These are phyloP conservation scores for Tanypteryx hageni DNA, from an alignment of 2,888 invertebrate genomes.

Conservation along the genomic window DNA sequence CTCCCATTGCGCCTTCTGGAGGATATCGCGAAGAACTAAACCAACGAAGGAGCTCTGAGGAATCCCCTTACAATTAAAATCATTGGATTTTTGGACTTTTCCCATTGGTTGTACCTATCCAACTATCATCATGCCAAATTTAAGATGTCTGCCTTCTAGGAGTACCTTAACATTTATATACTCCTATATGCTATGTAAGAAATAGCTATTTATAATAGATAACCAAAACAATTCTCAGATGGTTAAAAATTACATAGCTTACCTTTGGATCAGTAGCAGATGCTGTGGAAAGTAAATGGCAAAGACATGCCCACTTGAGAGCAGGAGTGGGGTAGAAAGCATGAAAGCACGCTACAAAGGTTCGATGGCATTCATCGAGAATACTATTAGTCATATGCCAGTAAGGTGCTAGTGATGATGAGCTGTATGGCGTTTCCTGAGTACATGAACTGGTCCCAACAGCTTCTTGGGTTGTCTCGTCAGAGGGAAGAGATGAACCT, in stretches of 20 bases:
- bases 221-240: background rate
- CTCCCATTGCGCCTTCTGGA: too few relatives aligned
- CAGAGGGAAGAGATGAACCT: conserved; percentile 66
- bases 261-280: conserved; percentile 35
- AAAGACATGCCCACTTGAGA: conserved; percentile 94
- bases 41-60: too few relatives aligned
- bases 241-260: background rate
- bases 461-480: conserved; percentile 39
- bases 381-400: conserved; percentile 76
- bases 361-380: conserved; percentile 92
- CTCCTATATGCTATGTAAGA: too few relatives aligned
- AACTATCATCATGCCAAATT: too few relatives aligned
- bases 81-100: too few relatives aligned
- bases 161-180: too few relatives aligned
- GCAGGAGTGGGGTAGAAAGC: conserved; percentile 96
- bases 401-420: conserved; percentile 43
- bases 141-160: too few relatives aligned
- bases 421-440: background rate
- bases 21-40: too few relatives aligned
- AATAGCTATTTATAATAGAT: too few relatives aligned
- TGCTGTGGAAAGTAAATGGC: conserved; percentile 81
- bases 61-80: too few relatives aligned
- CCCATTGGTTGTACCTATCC: too few relatives aligned
- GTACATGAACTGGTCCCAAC: background rate
- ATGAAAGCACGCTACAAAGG: conserved; percentile 94